Base-by-base conservation (phyloP, 37 sponge, comb jelly and placozoan species). In the Haliclona indistincta region DNA sequence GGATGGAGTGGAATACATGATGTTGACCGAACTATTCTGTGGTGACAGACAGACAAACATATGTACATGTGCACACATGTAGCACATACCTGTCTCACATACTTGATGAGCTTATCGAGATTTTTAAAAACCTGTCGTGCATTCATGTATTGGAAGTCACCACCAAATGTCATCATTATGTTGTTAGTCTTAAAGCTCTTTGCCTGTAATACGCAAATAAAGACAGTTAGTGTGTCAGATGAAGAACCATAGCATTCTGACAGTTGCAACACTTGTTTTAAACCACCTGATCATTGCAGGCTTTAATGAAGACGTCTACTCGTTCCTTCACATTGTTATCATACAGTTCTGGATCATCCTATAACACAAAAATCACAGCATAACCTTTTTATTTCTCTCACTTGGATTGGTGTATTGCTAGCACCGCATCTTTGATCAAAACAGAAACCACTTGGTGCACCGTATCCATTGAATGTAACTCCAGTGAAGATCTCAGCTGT, bases 1-100 rank as follows among this genome's bases (percentile, higher is more conserved):
- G 3, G 95, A 77, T 2, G 99, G 99, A 54, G 99, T 98, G 28
- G 93, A 92, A 76, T 98, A 98, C 80, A 97, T 90, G 52, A 86
- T 58, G 17, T 97, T 80, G 25, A 94, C 63, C 10, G 54, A 55
- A 32, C 65, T 67, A 78, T 22, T 11, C n/a, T 15, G 42, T 37
- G 7, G 33, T 73, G 37, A 20, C 17, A 42, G 34, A 19, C 4
- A n/a, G 34, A 71, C n/a, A 28, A n/a, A 23, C 32, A 25, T 26
- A n/a, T 7, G 19, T n/a, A 25, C 23, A n/a, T n/a, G 32, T 49
- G 55, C 35, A 22, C 13, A 76, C 52, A 60, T 64, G 33, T 67
- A 29, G 23, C 11, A 38, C 7, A 38, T 22, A 38, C 36, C 60
- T 76, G 66, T 41, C 77, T 88, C 1, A 84, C 76, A 56, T 86